These are phyloP conservation scores for Bryconaethiops microstoma DNA, from an alignment of 2,797 vertebrate species.

Conservation along the genomic window DNA sequence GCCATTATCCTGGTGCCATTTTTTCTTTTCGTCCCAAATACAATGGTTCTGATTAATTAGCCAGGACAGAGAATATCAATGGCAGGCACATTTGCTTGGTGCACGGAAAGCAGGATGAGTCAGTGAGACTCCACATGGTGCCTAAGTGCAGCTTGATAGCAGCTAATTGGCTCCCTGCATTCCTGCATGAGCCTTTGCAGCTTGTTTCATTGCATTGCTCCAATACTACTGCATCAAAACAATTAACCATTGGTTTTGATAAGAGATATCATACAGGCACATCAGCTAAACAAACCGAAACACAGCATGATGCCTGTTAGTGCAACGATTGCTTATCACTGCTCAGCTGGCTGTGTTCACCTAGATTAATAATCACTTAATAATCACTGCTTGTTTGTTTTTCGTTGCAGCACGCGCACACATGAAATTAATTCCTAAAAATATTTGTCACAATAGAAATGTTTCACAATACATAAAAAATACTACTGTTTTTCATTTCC, in stretches of 20 bases:
- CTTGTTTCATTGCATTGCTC: slow-evolving; percentile 28
- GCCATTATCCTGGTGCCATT: slow-evolving; percentile 17
- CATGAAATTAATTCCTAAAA: slow-evolving; percentile 49
- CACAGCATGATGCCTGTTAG: slow-evolving; percentile 14
- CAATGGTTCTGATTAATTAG: slow-evolving; percentile 49
- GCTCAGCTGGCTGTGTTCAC: slow-evolving; percentile 15
- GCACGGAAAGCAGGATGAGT: slow-evolving; percentile 24
- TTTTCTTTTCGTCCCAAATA: slow-evolving; percentile 23
- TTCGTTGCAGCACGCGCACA: slow-evolving; percentile 29
- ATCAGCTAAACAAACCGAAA: slow-evolving; percentile 34
- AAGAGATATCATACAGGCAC: slow-evolving; percentile 36
- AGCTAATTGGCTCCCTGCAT: slow-evolving; percentile 57
- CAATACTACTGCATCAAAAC: slow-evolving; percentile 41
- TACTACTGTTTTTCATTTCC: slow-evolving; percentile 19
- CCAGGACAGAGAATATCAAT: slow-evolving; percentile 36
- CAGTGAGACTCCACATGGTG: slow-evolving; percentile 24
- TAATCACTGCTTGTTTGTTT: slow-evolving; percentile 32
- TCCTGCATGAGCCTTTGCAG: slow-evolving; percentile 35
- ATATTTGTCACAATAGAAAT: slow-evolving; percentile 35
- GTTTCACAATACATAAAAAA: slow-evolving; percentile 14
- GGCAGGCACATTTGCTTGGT: slow-evolving; percentile 36
- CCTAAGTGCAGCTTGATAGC: slow-evolving; percentile 51
- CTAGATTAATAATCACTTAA: slow-evolving; percentile 25
- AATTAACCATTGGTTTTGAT: slow-evolving; percentile 51
- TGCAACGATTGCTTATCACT: slow-evolving; percentile 41